Base-by-base conservation (phyloP, 2,797 vertebrate genomes). In the Phoeniculus purpureus region DNA sequence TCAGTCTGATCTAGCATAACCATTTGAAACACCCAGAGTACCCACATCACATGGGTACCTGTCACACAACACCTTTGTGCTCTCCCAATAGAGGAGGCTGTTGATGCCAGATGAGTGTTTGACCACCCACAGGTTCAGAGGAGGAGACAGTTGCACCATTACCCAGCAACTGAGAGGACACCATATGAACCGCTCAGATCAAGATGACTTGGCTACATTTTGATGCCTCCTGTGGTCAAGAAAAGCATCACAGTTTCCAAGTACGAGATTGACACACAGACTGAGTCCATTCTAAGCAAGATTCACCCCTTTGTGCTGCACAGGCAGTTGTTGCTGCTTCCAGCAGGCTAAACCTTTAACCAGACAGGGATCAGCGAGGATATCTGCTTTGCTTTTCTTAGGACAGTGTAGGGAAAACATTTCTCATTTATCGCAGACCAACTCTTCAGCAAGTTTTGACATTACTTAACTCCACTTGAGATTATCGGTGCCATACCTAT, bases 1-100 rank as follows among this genome's bases (percentile, higher is more conserved):
- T 67, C 66, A 76, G 26, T 40, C 61, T 52, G 18, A 43, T 9
- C 56, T 60, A 23, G 34, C 27, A 61, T 3, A 40, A 23, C 8
- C 2, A 2, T 9, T 23, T 0, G 0, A 59, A 64, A 19, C 23
- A 18, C 31, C 32, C 11, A 0, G 2, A 79, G 26, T 1, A 15
- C 4, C 15, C 1, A 1, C 31, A n/a, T 22, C n/a, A 32, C 25
- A 15, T 37, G 66, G 58, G n/a, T 22, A 31, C 19, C 18, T 50
- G 43, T 47, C 60, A 60, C 1, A 1, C 40, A 73, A 25, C 34
- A 73, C 6, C 29, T 72, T 52, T 56, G 26, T 2, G 4, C 13
- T 15, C 17, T 43, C 12, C 19, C 72, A 83, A 22, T 31, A 87
- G 40, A 86, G 2, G 8, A 79, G 21, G 54, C 20, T 48, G 25